Conservation (phyloP, 2,113 vertebrate genomes). For the Cavia porcellus region DNA sequence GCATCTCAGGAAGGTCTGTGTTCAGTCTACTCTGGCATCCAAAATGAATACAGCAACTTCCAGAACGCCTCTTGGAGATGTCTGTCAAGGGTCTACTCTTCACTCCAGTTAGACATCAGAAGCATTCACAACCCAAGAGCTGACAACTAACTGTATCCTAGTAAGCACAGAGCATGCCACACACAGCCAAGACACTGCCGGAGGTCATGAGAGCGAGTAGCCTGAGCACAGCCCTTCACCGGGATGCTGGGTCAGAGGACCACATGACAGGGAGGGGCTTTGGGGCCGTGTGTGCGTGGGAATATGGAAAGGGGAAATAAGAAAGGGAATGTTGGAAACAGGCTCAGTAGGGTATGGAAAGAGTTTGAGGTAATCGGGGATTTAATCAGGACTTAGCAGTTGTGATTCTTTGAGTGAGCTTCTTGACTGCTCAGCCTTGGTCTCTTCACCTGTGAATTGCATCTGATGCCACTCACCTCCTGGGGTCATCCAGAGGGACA, state of each 20-base stretch:
- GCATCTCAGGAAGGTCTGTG: not conserved
- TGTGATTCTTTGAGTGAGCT: not conserved
- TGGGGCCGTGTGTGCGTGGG: fast-evolving
- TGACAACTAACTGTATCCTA: not conserved
- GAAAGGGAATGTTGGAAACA: not conserved
- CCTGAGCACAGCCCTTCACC: not conserved
- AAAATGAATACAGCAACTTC: not conserved
- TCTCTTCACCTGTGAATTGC: not conserved
- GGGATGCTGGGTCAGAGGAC: too few relatives aligned
- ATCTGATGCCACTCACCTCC: not conserved
- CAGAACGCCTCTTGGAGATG: not conserved
- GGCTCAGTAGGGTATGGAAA: not conserved
- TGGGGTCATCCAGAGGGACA: too few relatives aligned
- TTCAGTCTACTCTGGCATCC: too few relatives aligned
- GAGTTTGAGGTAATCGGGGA: not conserved
- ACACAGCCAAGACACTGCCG: not conserved
- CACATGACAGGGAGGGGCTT: too few relatives aligned
- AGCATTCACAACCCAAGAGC: not conserved
- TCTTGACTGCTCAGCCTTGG: not conserved
- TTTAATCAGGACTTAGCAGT: not conserved
- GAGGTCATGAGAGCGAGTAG: not conserved
- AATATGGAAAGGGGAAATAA: not conserved
- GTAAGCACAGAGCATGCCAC: not conserved
- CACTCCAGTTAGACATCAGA: not conserved
- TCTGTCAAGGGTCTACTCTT: not conserved